Evolutionary conservation across 1,140 invertebrate species (phyloP).

Genomic region (Protaetia brevitarsis): DNA sequence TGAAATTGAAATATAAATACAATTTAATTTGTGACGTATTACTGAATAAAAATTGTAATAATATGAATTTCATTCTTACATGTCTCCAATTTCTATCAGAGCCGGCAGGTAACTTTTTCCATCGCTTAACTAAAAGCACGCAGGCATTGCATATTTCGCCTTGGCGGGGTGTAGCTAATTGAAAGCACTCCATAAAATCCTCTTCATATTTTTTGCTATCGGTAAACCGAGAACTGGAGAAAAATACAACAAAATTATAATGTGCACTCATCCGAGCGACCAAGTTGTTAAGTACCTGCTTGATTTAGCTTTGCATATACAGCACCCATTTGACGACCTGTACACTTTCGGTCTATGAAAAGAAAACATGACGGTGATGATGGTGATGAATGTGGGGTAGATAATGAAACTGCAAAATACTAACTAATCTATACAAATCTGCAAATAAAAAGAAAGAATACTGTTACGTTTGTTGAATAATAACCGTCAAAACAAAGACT

Average conservation of each 20-base stretch:
- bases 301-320: conserved; percentile 86
- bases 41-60: too few species aligned
- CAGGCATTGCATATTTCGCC: conserved; percentile 90
- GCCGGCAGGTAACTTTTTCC: conserved; percentile 77
- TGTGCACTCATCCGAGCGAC: neutral
- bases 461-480: neutral
- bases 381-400: neutral
- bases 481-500: neutral
- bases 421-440: conserved; percentile 24
- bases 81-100: conserved; percentile 80
- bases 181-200: conserved; percentile 81
- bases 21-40: too few species aligned
- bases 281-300: conserved; percentile 57
- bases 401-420: conserved; percentile 1
- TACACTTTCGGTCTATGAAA: conserved; percentile 90
- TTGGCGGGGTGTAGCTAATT: conserved; percentile 69
- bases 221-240: conserved; percentile 76
- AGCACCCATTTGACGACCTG: conserved; percentile 78
- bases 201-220: conserved; percentile 84
- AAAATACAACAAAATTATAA: conserved; percentile 26
- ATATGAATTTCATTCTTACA: conserved; percentile 57
- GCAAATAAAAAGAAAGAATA: conserved; percentile 8
- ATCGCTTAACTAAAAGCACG: conserved; percentile 80
- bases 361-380: conserved; percentile 67
- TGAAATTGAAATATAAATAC: neutral